Evolutionary conservation across 2,113 vertebrate species (phyloP).

Genomic region (Atractosteus spatula): DNA sequence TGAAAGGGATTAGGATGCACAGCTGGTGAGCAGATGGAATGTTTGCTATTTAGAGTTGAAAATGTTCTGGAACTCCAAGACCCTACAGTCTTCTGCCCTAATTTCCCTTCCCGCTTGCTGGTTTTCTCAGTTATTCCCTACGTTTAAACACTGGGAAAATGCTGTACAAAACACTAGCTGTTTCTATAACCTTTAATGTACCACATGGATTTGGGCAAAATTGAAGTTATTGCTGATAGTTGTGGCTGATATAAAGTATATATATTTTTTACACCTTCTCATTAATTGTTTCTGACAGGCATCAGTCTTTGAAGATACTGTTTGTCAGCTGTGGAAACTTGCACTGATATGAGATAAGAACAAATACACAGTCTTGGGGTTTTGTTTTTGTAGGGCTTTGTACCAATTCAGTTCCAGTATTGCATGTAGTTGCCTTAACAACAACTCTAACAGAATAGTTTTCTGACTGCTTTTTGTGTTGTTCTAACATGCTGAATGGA

Average conservation of each 20-base stretch:
- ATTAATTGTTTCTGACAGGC: too few relatives aligned
- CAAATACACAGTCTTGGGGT: neutral
- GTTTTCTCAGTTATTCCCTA: neutral
- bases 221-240: too few relatives aligned
- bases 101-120: neutral
- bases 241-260: too few relatives aligned
- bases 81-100: constrained; percentile 28
- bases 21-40: constrained; percentile 72
- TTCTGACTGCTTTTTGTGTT: constrained; percentile 6
- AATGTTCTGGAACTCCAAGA: constrained; percentile 37
- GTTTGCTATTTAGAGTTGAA: constrained; percentile 54
- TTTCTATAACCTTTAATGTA: too few relatives aligned
- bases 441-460: neutral
- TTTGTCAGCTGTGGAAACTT: neutral
- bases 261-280: too few relatives aligned
- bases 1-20: constrained; percentile 56
- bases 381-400: neutral
- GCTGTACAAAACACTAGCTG: too few relatives aligned
- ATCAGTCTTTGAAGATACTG: neutral
- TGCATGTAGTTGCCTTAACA: neutral
- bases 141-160: neutral
- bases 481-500: constrained; percentile 22
- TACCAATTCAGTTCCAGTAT: neutral
- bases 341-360: neutral
- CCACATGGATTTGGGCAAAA: too few relatives aligned